Percentiles rank a stretch among this genome's conserved stretches.
phyloP scores from a whole-genome alignment of 2,797 vertebrate species.

The Chaenodraco wilsoni region DNA sequence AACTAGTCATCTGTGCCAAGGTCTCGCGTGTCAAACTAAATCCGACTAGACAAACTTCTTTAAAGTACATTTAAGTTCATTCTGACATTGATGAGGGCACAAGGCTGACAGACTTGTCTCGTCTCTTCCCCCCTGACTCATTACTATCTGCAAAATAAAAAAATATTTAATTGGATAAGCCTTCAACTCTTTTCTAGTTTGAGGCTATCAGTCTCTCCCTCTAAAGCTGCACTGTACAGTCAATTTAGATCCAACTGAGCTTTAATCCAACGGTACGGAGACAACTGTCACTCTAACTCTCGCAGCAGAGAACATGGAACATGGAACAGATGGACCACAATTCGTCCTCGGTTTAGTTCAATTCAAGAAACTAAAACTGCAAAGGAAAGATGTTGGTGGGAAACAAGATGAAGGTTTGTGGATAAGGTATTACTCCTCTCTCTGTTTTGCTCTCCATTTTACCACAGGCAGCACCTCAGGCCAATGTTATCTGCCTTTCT shows the following conservation, averaged over 20 bases:
- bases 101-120: constrained; percentile 19
- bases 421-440: background rate
- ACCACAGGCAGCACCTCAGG: background rate
- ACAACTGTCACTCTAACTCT: background rate
- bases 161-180: background rate
- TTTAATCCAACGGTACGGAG: background rate
- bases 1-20: background rate
- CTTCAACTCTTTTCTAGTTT: constrained; percentile 7
- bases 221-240: background rate
- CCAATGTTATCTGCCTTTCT: constrained; percentile 15
- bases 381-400: background rate
- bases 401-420: background rate
- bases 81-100: constrained; percentile 14
- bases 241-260: constrained; percentile 2
- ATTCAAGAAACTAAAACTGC: background rate
- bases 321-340: background rate
- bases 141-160: constrained; percentile 7
- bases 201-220: constrained; percentile 6
- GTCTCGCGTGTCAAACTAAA: constrained; percentile 6
- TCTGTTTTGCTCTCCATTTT: background rate
- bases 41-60: constrained; percentile 17
- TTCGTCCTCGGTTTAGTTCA: background rate
- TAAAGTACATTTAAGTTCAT: constrained; percentile 26
- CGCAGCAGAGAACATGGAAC: background rate
- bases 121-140: constrained; percentile 19